Conservation (phyloP, 1,140 invertebrate species). For the Venustaconcha ellipsiformis region DNA sequence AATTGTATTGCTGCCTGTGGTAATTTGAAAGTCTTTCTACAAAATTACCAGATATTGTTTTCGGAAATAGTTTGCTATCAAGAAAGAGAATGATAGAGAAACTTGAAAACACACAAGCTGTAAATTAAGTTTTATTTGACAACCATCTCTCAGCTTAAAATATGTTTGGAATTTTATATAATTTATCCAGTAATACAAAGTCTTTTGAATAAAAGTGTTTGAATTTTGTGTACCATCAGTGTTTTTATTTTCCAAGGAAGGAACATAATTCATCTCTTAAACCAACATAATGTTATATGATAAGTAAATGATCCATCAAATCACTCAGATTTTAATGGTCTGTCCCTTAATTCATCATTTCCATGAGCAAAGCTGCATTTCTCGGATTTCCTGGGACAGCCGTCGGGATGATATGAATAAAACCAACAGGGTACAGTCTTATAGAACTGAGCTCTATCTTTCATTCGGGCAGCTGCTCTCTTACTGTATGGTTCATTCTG, state of each 20-base stretch:
- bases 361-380: slow-evolving; percentile 83
- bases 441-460: slow-evolving; percentile 64
- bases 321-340: slow-evolving; percentile 6
- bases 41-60: background rate
- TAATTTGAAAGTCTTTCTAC: background rate
- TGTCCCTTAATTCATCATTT: slow-evolving; percentile 41
- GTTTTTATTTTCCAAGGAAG: no score
- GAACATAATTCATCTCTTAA: no score
- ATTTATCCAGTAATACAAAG: no score
- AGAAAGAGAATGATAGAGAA: background rate
- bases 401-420: slow-evolving; percentile 86
- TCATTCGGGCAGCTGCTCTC: slow-evolving; percentile 26
- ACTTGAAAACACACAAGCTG: no score
- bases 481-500: slow-evolving; percentile 43
- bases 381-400: slow-evolving; percentile 79
- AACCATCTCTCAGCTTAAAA: no score
- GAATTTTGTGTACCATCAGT: no score
- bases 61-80: background rate
- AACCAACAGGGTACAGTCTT: slow-evolving; percentile 87
- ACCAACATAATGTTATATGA: no score
- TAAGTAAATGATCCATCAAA: background rate
- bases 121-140: no score
- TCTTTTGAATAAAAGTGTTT: no score
- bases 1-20: background rate
- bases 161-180: no score